phyloP scores from a whole-genome alignment of 2,113 vertebrate species.

The Stegastes partitus region DNA sequence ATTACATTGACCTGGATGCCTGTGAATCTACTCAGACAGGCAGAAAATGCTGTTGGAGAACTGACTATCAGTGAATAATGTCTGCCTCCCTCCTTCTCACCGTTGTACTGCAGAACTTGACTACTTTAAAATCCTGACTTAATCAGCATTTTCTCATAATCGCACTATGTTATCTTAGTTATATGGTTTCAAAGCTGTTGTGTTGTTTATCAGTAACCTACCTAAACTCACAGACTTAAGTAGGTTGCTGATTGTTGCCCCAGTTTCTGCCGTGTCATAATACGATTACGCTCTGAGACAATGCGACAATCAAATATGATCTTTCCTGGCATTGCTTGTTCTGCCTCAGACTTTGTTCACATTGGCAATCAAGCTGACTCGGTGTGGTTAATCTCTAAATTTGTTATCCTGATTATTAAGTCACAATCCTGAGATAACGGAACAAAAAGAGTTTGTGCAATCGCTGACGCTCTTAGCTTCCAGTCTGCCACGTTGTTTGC shows the following conservation, averaged over 20 bases:
- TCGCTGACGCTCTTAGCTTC: constrained; percentile 11
- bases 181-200: not conserved
- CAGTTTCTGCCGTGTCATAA: constrained; percentile 26
- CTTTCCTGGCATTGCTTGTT: not conserved
- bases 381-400: constrained; percentile 25
- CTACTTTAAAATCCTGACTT: not conserved
- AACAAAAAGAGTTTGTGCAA: constrained; percentile 31
- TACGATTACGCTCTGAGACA: constrained; percentile 15
- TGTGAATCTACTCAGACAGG: not conserved
- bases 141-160: constrained; percentile 7
- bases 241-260: constrained; percentile 18
- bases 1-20: too few species aligned
- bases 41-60: not conserved
- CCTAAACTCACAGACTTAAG: not conserved
- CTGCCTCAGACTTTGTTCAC: constrained; percentile 35
- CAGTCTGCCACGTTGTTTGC: constrained; percentile 19
- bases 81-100: too few species aligned
- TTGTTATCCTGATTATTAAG: constrained; percentile 35
- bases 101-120: too few species aligned
- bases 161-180: not conserved
- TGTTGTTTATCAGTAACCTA: constrained; percentile 22
- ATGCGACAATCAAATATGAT: constrained; percentile 14
- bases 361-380: constrained; percentile 10
- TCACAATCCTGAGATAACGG: constrained; percentile 33
- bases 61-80: too few species aligned